These are phyloP conservation scores for Petrocephalus microphthalmus DNA, from an alignment of 2,113 vertebrate genomes.

Conservation along the genomic window DNA sequence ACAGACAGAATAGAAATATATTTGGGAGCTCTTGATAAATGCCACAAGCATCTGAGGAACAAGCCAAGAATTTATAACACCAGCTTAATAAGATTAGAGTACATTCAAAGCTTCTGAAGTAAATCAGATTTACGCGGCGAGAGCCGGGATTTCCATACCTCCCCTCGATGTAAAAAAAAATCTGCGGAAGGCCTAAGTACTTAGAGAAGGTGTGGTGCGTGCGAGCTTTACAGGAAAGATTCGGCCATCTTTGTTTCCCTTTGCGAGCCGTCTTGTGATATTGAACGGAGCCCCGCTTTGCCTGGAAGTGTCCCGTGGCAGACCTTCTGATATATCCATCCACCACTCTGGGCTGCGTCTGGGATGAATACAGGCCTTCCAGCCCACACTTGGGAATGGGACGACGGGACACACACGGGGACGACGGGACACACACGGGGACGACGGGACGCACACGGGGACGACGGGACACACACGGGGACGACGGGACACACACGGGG, in stretches of 20 bases:
- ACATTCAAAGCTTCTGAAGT: neutral
- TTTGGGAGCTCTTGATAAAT: neutral
- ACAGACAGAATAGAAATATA: neutral
- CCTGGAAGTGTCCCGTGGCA: neutral
- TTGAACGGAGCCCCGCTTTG: neutral
- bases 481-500: no score
- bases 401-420: neutral
- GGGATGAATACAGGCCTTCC: neutral
- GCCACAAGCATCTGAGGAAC: neutral
- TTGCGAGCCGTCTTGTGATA: no score
- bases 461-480: no score
- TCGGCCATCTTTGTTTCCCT: neutral
- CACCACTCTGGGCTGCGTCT: neutral
- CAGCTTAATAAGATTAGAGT: constrained; percentile 13
- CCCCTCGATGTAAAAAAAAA: neutral
- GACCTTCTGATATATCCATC: neutral
- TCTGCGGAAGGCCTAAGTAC: neutral
- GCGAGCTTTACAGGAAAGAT: neutral
- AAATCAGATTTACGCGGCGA: neutral
- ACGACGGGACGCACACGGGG: no score
- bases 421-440: no score
- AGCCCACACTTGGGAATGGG: neutral
- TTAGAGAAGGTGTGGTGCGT: neutral
- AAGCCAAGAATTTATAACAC: constrained; percentile 13
- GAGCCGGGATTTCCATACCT: neutral